A percentile compares a stretch with the other conserved stretches of the same genome.
These are phyloP conservation scores for Tyto alba DNA, from an alignment of 2,113 vertebrate species.

Conservation along the genomic window DNA sequence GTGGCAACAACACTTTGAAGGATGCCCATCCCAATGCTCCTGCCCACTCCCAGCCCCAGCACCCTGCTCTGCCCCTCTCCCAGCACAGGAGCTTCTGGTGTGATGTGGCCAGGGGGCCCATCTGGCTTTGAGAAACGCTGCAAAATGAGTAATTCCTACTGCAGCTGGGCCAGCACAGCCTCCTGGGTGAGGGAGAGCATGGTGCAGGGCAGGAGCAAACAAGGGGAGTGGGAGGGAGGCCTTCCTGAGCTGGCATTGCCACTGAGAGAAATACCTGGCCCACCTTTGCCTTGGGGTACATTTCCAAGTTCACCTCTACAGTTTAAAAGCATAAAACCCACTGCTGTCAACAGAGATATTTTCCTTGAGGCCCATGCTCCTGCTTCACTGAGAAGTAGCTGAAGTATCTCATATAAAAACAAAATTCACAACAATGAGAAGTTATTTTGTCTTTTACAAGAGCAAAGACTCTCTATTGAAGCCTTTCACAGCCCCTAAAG, in stretches of 20 bases:
- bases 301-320: neutral
- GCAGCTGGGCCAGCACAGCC: neutral
- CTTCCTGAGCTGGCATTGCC: neutral
- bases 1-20: neutral
- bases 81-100: neutral
- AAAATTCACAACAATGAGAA: neutral
- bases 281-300: neutral
- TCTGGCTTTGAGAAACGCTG: neutral
- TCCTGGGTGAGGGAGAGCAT: neutral
- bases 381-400: neutral
- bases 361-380: neutral
- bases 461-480: neutral
- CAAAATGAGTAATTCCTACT: neutral
- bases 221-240: neutral
- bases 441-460: neutral
- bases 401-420: neutral
- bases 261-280: neutral
- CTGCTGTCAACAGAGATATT: neutral
- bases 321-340: neutral
- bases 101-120: neutral
- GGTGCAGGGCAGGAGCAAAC: neutral
- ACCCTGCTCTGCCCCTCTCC: neutral
- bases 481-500: neutral
- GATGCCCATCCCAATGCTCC: neutral
- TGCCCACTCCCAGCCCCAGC: neutral